phyloP scores from a whole-genome alignment of 2,888 invertebrate species.

The Liopterus haemorrhoidalis region DNA sequence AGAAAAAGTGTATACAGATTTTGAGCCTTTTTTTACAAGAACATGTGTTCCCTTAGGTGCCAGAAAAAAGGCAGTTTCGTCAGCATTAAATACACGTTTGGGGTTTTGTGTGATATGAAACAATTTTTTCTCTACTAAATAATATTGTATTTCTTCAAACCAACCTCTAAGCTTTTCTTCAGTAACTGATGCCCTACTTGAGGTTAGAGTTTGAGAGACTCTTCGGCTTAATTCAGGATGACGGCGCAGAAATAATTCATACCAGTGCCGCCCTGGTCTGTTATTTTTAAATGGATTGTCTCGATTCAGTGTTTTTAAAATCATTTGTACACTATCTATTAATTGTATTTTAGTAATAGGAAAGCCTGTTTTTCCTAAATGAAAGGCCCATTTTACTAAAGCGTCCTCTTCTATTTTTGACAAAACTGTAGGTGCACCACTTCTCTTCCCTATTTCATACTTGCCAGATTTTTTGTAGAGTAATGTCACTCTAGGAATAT shows the following conservation, averaged over 20 bases:
- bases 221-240: slow-evolving; percentile 18
- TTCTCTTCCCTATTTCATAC: slow-evolving; percentile 8
- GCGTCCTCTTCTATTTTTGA: slow-evolving; percentile 26
- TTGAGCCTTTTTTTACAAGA: slow-evolving; percentile 34
- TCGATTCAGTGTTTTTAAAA: slow-evolving; percentile 19
- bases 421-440: slow-evolving; percentile 16
- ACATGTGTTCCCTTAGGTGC: slow-evolving; percentile 38
- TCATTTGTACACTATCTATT: slow-evolving; percentile 28
- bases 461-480: slow-evolving; percentile 25
- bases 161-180: slow-evolving; percentile 33
- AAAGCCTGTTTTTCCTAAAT: slow-evolving; percentile 29
- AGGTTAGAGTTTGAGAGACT: slow-evolving; percentile 25
- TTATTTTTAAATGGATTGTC: slow-evolving; percentile 12
- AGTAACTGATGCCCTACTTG: slow-evolving; percentile 31
- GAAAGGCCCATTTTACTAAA: slow-evolving; percentile 32
- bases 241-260: slow-evolving; percentile 4
- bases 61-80: slow-evolving; percentile 40
- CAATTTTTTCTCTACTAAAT: no score
- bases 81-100: slow-evolving; percentile 36
- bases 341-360: slow-evolving; percentile 32
- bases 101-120: slow-evolving; percentile 33
- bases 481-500: slow-evolving; percentile 28
- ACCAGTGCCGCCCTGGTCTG: slow-evolving; percentile 17
- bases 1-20: slow-evolving; percentile 30
- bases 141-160: slow-evolving; percentile 32